Conservation (phyloP, 2,113 vertebrate genomes). For the Phrynosoma platyrhinos region DNA sequence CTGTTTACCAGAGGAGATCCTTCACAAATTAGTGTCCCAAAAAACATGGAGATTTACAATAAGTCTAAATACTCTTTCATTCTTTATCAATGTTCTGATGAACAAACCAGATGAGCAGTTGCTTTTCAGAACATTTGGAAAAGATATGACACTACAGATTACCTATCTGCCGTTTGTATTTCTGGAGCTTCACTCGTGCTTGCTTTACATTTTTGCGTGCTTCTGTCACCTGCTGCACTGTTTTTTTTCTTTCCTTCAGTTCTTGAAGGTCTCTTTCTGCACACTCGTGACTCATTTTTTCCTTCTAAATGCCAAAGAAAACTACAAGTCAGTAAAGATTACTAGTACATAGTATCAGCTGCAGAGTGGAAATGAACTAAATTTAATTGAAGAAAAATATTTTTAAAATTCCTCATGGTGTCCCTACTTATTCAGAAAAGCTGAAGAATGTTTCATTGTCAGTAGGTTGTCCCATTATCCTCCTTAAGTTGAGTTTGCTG, state of each 20-base stretch:
- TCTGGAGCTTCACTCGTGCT: slow-evolving; percentile 81
- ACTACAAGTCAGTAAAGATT: neutral
- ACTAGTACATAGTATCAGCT: no score
- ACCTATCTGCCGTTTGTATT: slow-evolving; percentile 87
- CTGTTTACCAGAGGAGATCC: neutral
- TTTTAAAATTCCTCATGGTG: neutral
- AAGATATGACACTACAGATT: slow-evolving; percentile 31
- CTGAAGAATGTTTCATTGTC: no score
- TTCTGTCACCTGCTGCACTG: slow-evolving; percentile 85
- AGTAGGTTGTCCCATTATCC: no score
- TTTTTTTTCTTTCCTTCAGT: slow-evolving; percentile 81
- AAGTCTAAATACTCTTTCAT: neutral
- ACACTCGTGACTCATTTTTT: slow-evolving; percentile 78
- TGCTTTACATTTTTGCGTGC: slow-evolving; percentile 85
- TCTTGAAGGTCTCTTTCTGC: slow-evolving; percentile 81
- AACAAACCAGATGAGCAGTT: slow-evolving; percentile 26
- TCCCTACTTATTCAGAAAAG: no score
- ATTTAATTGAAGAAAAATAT: neutral
- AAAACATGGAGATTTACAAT: no score
- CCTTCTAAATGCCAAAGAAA: slow-evolving; percentile 75
- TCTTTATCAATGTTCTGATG: neutral
- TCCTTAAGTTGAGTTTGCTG: no score
- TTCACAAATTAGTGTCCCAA: neutral
- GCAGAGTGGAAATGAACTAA: neutral
- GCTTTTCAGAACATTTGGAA: neutral